Conservation (phyloP, 2,113 vertebrate genomes). For the Herpailurus yagouaroundi region DNA sequence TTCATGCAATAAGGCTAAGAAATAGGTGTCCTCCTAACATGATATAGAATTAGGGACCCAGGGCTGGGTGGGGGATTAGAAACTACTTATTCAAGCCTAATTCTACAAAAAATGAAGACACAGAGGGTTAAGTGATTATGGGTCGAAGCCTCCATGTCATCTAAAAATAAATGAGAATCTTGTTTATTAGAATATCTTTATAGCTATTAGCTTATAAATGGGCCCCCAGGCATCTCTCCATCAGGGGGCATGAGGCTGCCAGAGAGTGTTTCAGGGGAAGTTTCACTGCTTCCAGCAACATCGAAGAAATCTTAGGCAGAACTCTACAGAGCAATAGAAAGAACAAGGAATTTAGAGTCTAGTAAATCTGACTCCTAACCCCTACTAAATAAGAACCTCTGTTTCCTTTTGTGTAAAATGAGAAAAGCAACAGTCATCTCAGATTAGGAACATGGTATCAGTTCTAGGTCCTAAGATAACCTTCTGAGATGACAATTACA, state of each 20-base stretch:
- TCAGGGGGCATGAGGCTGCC: background rate
- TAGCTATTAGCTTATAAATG: background rate
- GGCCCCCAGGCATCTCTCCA: background rate
- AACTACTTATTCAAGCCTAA: background rate
- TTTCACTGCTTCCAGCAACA: background rate
- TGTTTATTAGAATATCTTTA: slow-evolving; percentile 39
- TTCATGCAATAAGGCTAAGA: slow-evolving; percentile 27
- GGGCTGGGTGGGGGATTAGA: background rate
- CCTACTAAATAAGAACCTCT: slow-evolving; percentile 15
- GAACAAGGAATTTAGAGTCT: slow-evolving; percentile 23
- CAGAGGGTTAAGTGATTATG: background rate
- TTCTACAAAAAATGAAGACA: slow-evolving; percentile 38
- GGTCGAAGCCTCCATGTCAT: background rate
- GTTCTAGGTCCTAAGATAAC: slow-evolving; percentile 34
- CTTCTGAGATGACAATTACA: background rate
- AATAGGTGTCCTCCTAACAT: background rate
- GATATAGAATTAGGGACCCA: background rate
- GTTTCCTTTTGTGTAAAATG: slow-evolving; percentile 37
- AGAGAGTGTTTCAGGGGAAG: background rate
- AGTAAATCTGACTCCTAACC: slow-evolving; percentile 34
- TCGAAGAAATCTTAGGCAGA: slow-evolving; percentile 18
- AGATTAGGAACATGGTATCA: slow-evolving; percentile 11
- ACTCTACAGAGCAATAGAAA: background rate
- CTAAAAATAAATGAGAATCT: slow-evolving; percentile 25
- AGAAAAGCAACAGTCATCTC: slow-evolving; percentile 35